Base-by-base conservation (phyloP, 2,113 vertebrate species). In the Hylia prasina region DNA sequence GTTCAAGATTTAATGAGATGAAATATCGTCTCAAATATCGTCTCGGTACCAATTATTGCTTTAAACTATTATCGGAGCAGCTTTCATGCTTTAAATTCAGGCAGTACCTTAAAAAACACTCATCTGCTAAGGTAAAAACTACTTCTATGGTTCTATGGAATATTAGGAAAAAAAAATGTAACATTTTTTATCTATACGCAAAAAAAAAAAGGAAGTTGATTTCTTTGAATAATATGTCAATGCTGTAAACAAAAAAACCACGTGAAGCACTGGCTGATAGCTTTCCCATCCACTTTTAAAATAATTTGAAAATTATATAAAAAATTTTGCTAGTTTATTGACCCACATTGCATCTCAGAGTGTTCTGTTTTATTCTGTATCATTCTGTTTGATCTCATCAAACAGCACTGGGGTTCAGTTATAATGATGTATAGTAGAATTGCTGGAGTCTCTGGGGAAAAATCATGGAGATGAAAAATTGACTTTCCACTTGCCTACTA, bases 381-480 rank as follows among this genome's bases (percentile, higher is more conserved):
- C 25, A 40, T 70, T 72, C 42, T 66, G 7, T 72, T 89, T 77
- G 47, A 82, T 89, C 27, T 87, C 56, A 80, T 83, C 63, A 85
- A 80, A 69, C 10, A 65, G 25, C 33, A 78, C 7, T 4, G 44
- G 6, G 88, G 33, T 86, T 93, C 47, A 60, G 28, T 81, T 90
- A 27, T 65, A 82, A 30, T 85, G 57, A 91, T 85, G 6, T 70
- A 47, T 47, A 54, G 20, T 15, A 81, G 56, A 94, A 93, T 88
- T 90, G 53, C 19, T 68, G 5, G 35, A 77, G 22, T 94, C 78
- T 88, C 91, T 51, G 33, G 84, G 63, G 71, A 93, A 85, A 91
- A 87, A 73, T 68, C 58, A 68, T 8, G 27, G 40, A 56, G 47
- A 63, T 81, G 69, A 96, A 93, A 96, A 88, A 93, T 63, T 91